Conservation (phyloP, 92 coral and sea anemone genomes). For the Porites evermanni region DNA sequence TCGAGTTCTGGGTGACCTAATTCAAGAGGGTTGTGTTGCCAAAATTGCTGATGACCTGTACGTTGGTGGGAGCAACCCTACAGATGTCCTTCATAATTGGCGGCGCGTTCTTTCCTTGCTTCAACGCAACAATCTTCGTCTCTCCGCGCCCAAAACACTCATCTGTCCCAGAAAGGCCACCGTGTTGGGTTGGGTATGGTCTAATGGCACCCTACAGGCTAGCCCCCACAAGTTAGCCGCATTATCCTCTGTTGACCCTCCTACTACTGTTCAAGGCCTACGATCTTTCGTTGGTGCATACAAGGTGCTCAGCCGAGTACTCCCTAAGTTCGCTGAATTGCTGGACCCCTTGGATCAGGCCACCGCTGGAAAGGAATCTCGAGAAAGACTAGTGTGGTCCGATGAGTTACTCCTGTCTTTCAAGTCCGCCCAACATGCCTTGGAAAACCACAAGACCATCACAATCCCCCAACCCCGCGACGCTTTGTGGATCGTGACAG, state of each 20-base stretch:
- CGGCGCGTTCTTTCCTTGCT: constrained; percentile 27
- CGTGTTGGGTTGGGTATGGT: constrained; percentile 7
- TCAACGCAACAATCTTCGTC: constrained; percentile 40
- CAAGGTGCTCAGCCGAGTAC: constrained; percentile 48
- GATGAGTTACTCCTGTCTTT: too few species aligned
- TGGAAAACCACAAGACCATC: too few species aligned
- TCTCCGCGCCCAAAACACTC: constrained; percentile 38
- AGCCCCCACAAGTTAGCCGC: neutral
- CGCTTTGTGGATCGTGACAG: too few species aligned
- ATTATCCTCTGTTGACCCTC: too few species aligned
- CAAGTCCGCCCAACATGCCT: too few species aligned
- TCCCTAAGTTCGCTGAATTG: constrained; percentile 23
- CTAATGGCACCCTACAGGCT: constrained; percentile 18
- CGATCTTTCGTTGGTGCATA: neutral
- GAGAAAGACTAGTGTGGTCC: too few species aligned
- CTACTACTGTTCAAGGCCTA: too few species aligned
- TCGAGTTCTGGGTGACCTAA: constrained; percentile 30
- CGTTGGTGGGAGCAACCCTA: neutral
- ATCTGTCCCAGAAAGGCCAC: constrained; percentile 57
- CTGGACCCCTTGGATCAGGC: constrained; percentile 35
- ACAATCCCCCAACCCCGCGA: too few species aligned
- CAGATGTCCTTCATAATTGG: constrained; percentile 34
- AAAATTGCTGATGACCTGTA: neutral
- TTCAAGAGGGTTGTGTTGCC: constrained; percentile 43
- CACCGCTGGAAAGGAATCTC: constrained; percentile 9